Percentiles rank a stretch among this genome's conserved stretches.
These are phyloP conservation scores for Thamnaconus septentrionalis DNA, from an alignment of 2,113 vertebrate species.

Conservation along the genomic window DNA sequence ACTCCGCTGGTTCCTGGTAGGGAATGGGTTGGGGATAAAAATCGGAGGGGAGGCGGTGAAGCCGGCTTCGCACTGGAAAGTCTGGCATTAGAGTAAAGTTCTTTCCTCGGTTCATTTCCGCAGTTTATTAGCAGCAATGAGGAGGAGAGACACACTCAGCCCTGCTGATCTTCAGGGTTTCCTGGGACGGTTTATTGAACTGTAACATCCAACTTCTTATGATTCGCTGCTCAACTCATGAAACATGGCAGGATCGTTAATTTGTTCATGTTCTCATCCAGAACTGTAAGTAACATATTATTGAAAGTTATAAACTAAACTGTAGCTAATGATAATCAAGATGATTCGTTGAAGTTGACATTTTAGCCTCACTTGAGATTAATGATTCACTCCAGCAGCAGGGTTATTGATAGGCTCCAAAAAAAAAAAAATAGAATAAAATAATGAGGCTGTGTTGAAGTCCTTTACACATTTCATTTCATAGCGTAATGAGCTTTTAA, in stretches of 20 bases:
- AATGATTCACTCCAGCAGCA: conserved; percentile 1
- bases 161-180: too few species aligned
- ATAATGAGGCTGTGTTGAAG: conserved; percentile 43
- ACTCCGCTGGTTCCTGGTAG: conserved; percentile 51
- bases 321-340: too few species aligned
- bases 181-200: too few species aligned
- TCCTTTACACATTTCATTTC: conserved; percentile 18
- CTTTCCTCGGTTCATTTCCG: conserved; percentile 16
- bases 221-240: too few species aligned
- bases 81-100: conserved; percentile 35
- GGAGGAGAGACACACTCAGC: background rate
- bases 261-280: too few species aligned
- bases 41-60: background rate
- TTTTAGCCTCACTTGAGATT: conserved; percentile 17
- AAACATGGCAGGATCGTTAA: too few species aligned
- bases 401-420: conserved; percentile 39
- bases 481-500: conserved; percentile 29
- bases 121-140: conserved; percentile 19
- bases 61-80: conserved; percentile 6
- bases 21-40: conserved; percentile 37
- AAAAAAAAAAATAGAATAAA: background rate
- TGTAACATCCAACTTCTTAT: too few species aligned
- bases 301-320: too few species aligned
- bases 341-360: background rate
- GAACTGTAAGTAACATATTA: too few species aligned